Percentiles rank a stretch among this genome's conserved stretches.
These are phyloP conservation scores for Lagorchestes hirsutus DNA, from an alignment of 2,797 vertebrate species.

Conservation along the genomic window DNA sequence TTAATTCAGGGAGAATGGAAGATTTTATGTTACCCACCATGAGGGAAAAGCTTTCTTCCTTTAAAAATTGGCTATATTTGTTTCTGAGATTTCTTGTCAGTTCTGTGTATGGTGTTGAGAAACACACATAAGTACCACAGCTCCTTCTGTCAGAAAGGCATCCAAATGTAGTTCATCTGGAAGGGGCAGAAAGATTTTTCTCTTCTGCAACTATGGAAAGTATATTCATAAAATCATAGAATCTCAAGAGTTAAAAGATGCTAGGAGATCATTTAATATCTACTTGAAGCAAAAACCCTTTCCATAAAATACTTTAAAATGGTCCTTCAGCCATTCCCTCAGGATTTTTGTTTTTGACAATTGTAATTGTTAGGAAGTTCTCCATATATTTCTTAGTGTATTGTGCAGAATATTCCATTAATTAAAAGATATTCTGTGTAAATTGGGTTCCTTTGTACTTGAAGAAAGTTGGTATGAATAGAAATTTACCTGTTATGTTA, in stretches of 20 bases:
- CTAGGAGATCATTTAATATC: not conserved
- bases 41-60: not conserved
- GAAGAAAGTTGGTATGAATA: conserved; percentile 26
- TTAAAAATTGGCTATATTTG: not conserved
- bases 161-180: not conserved
- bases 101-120: not conserved
- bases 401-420: conserved; percentile 9
- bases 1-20: not conserved
- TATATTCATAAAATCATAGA: not conserved
- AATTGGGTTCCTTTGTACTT: conserved; percentile 40
- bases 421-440: not conserved
- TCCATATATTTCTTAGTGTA: not conserved
- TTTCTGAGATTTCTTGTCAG: not conserved
- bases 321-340: not conserved
- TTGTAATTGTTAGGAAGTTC: not conserved
- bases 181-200: not conserved
- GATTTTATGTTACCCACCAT: not conserved
- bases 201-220: not conserved
- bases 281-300: not conserved
- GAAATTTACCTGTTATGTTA: conserved; percentile 36
- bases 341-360: not conserved
- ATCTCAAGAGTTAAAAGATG: not conserved
- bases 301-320: not conserved
- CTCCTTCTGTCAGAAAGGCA: not conserved
- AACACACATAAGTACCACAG: not conserved